Percentiles rank a stretch among this genome's conserved stretches.
phyloP scores from a whole-genome alignment of 2,797 vertebrate genomes.

The Serranus cabrilla region DNA sequence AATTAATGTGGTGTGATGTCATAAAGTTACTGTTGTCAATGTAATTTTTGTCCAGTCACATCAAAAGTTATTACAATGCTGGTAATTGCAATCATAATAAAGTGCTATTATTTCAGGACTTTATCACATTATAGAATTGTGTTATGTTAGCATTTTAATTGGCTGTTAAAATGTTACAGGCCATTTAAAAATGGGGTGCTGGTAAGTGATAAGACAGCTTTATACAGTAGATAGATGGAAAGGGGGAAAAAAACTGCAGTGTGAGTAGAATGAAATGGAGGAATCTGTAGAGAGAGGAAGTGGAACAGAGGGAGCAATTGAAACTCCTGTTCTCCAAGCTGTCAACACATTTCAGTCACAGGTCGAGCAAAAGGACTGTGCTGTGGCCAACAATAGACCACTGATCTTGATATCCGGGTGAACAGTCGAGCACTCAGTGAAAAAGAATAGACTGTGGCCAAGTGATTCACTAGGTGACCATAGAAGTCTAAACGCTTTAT shows the following conservation, averaged over 20 bases:
- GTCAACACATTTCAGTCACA: conserved; percentile 17
- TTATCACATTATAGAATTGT: conserved; percentile 25
- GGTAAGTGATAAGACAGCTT: neutral
- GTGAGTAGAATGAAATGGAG: conserved; percentile 11
- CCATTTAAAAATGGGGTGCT: neutral
- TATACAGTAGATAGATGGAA: neutral
- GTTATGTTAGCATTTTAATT: conserved; percentile 33
- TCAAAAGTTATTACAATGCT: conserved; percentile 2
- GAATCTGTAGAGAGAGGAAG: conserved; percentile 1
- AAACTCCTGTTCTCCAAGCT: conserved; percentile 14
- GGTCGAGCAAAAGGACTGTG: conserved; percentile 12
- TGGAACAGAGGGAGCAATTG: neutral
- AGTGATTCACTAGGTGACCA: neutral
- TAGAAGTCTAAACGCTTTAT: neutral
- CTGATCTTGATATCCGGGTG: conserved; percentile 14
- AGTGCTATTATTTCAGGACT: conserved; percentile 22
- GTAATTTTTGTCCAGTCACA: conserved; percentile 11
- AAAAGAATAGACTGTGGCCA: neutral
- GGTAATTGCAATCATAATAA: conserved; percentile 17
- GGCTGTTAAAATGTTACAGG: conserved; percentile 23
- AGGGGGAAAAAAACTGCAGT: neutral
- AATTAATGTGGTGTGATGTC: conserved; percentile 14
- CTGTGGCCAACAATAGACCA: conserved; percentile 20
- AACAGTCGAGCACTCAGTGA: neutral
- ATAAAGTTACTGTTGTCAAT: conserved; percentile 4